Base-by-base conservation (phyloP, 2,888 invertebrate species). In the Boloria euphrosyne region DNA sequence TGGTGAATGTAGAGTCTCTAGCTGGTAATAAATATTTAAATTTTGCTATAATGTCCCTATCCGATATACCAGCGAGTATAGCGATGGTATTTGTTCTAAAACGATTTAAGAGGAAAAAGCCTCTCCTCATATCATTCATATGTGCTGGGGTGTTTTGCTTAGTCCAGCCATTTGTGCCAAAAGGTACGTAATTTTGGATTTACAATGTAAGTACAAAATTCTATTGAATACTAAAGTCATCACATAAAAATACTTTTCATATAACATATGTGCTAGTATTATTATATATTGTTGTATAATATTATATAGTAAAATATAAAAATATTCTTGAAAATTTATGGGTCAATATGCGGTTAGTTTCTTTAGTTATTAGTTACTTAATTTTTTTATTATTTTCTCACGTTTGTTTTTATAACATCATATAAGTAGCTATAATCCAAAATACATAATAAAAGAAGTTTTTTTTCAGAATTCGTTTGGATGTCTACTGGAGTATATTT, bases 1-100 rank as follows among this genome's bases (percentile, higher is more conserved):
- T 78, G 14, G 87, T 96, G 17, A 96, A 95, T 79, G 94, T 96
- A 0, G 95, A 95, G 0, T 92, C 94, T 0, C 83, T 96, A 50
- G 93, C 94, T 60, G 96, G 96, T 0, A 94, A 96, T 80, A 95
- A 94, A 76, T 96, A 96, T 78, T 76, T 95, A 4, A 96, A 96
- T 80, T 96, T 96, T 77, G 94, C 94, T 6, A 76, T 94, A 46
- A 93, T 94, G n/a, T 83, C 93, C 0, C 71, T 93, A 7, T 86
- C 93, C 10, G 95, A 87, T 73, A 83, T 95, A 50, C 94, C 95
- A 0, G 94, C 93, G 0, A 93, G 93, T 73, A 75, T 93, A 18
- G 76, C 87, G 22, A 91, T 93, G 64, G 92, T 90, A 61, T 86
- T 91, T 64, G 78, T 93, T 50, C 82, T 94, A 57, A 93, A 93